Conservation (phyloP, 2,113 vertebrate genomes). For the Nematolebias whitei region DNA sequence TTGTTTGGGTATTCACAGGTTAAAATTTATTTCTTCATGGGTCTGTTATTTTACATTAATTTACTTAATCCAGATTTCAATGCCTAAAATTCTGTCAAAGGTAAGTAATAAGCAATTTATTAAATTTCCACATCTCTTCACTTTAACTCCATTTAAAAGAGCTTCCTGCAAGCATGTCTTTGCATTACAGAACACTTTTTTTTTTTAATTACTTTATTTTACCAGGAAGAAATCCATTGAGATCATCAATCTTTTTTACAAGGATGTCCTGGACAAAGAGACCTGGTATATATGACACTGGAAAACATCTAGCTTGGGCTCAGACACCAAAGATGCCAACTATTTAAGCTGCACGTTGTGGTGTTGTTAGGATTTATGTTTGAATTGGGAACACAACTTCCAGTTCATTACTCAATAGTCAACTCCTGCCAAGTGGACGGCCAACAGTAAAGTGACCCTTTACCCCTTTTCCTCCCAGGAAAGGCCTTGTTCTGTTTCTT, state of each 20-base stretch:
- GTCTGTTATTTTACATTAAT: too few relatives aligned
- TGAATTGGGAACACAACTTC: slow-evolving; percentile 22
- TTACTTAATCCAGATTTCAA: too few relatives aligned
- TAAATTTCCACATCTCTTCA: neutral
- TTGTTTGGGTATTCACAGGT: too few relatives aligned
- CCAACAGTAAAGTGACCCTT: slow-evolving; percentile 41
- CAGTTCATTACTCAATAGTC: slow-evolving; percentile 31
- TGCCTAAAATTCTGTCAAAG: too few relatives aligned
- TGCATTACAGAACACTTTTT: too few relatives aligned
- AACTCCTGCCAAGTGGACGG: slow-evolving; percentile 25
- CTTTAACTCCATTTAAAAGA: neutral
- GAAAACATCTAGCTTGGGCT: neutral
- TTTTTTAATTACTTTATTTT: too few relatives aligned
- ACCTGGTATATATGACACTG: too few relatives aligned
- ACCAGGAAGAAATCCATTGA: too few relatives aligned
- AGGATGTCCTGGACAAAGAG: too few relatives aligned
- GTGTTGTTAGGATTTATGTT: slow-evolving; percentile 13
- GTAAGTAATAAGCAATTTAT: neutral
- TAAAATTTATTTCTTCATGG: too few relatives aligned
- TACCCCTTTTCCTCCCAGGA: slow-evolving; percentile 65
- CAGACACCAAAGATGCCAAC: neutral
- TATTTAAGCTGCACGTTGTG: slow-evolving; percentile 1
- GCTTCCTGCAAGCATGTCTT: neutral
- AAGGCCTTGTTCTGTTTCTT: slow-evolving; percentile 75
- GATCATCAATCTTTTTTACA: too few relatives aligned